A percentile compares a stretch with the other conserved stretches of the same genome.
phyloP scores from a whole-genome alignment of 2,888 invertebrate genomes.

The Bibio marci region DNA sequence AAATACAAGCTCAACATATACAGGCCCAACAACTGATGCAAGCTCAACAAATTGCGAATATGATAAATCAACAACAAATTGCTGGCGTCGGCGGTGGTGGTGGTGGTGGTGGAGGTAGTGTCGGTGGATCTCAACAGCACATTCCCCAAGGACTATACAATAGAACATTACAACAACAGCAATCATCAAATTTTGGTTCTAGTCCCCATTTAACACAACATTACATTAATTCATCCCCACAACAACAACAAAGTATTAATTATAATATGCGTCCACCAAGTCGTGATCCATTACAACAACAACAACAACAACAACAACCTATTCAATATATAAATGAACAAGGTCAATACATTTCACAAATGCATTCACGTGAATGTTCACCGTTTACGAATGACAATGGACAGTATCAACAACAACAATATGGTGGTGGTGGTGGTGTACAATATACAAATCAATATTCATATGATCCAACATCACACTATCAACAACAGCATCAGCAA shows the following conservation, averaged over 20 bases:
- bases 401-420: constrained; percentile 23
- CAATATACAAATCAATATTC: constrained; percentile 3
- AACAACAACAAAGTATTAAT: constrained; percentile 11
- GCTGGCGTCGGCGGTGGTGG: too few species aligned
- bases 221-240: constrained; percentile 10
- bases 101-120: constrained; percentile 23
- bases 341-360: constrained; percentile 11
- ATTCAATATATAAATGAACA: constrained; percentile 30
- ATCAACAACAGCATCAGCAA: constrained; percentile 8
- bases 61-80: constrained; percentile 24
- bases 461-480: too few species aligned
- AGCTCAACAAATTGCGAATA: constrained; percentile 34
- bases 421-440: constrained; percentile 1
- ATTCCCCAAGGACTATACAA: constrained; percentile 26
- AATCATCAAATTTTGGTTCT: constrained; percentile 23
- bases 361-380: constrained; percentile 3
- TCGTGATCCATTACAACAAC: constrained; percentile 27
- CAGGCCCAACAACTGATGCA: constrained; percentile 38
- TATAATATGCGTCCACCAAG: constrained; percentile 27
- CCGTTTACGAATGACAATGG: constrained; percentile 11
- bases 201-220: constrained; percentile 26
- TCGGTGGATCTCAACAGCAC: constrained; percentile 32
- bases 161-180: constrained; percentile 17
- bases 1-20: constrained; percentile 45
- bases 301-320: constrained; percentile 22